phyloP scores from a whole-genome alignment of 1,140 invertebrate species.

The Caenorhabditis remanei region DNA sequence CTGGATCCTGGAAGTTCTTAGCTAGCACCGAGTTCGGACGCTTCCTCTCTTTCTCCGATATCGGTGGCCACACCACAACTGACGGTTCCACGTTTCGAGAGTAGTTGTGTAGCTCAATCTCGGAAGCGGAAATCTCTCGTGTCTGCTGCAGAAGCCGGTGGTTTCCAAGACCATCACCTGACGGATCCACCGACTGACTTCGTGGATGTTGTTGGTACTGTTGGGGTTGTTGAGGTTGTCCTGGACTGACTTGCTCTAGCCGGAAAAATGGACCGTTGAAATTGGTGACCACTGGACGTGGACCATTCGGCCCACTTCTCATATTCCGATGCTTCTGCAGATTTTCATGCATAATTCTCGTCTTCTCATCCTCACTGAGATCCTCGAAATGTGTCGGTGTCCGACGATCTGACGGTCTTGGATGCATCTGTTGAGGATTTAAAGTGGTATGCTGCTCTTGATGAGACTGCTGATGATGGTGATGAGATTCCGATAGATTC shows the following conservation, averaged over 20 bases:
- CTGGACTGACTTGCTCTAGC: conserved; percentile 72
- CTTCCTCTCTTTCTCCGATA: conserved; percentile 57
- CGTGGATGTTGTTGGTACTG: not conserved
- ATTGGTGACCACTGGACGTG: conserved; percentile 61
- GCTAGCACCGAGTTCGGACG: conserved; percentile 66
- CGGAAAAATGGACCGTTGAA: conserved; percentile 77
- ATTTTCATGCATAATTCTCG: conserved; percentile 74
- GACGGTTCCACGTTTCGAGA: conserved; percentile 52
- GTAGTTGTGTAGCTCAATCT: conserved; percentile 64
- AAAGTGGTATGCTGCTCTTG: conserved; percentile 29
- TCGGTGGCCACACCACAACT: conserved; percentile 76
- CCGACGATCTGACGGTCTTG: conserved; percentile 33
- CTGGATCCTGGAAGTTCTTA: conserved; percentile 72
- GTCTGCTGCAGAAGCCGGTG: conserved; percentile 35
- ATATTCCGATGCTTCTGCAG: conserved; percentile 68
- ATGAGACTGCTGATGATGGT: conserved; percentile 30
- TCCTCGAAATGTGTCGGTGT: conserved; percentile 55
- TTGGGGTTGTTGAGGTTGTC: not conserved
- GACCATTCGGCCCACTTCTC: conserved; percentile 58
- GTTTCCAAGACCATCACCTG: not conserved
- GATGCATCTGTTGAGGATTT: conserved; percentile 60
- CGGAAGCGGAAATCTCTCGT: conserved; percentile 62
- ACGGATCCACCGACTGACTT: conserved; percentile 23
- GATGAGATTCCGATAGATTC: conserved; percentile 20
- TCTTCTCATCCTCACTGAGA: conserved; percentile 64